These are phyloP conservation scores for Dascillus cervinus DNA, from an alignment of 2,888 invertebrate species.

Conservation along the genomic window DNA sequence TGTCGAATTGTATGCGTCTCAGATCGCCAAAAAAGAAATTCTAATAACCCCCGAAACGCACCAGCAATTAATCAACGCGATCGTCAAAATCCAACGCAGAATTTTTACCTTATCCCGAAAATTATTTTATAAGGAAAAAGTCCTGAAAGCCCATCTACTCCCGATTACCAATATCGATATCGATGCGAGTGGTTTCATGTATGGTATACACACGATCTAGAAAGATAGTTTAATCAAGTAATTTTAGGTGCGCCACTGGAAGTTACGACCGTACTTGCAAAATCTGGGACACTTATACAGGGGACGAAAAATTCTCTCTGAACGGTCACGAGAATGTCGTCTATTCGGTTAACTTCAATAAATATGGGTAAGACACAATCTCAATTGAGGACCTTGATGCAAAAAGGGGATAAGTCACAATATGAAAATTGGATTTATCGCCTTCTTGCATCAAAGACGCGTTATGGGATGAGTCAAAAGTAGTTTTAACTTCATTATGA, in stretches of 20 bases:
- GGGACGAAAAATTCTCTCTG: slow-evolving; percentile 55
- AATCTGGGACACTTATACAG: slow-evolving; percentile 66
- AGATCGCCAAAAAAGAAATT: not conserved
- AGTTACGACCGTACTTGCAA: slow-evolving; percentile 82
- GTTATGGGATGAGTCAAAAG: too few species aligned
- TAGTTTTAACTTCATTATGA: too few species aligned
- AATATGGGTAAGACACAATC: not conserved
- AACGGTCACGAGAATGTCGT: slow-evolving; percentile 1
- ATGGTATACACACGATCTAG: too few species aligned
- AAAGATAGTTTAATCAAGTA: not conserved
- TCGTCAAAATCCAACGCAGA: not conserved
- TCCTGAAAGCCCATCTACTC: not conserved
- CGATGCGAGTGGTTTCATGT: not conserved
- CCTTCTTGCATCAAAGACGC: too few species aligned
- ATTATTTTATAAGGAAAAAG: not conserved
- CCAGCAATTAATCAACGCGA: not conserved
- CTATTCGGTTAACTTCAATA: not conserved
- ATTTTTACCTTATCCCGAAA: slow-evolving; percentile 1
- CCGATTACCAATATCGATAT: slow-evolving; percentile 1
- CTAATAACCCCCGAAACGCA: not conserved
- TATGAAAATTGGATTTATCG: too few species aligned
- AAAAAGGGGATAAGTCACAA: too few species aligned
- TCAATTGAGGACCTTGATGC: too few species aligned
- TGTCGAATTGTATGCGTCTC: not conserved
- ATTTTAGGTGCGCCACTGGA: slow-evolving; percentile 63